phyloP scores from a whole-genome alignment of 2,113 vertebrate genomes.

The Perca flavescens region DNA sequence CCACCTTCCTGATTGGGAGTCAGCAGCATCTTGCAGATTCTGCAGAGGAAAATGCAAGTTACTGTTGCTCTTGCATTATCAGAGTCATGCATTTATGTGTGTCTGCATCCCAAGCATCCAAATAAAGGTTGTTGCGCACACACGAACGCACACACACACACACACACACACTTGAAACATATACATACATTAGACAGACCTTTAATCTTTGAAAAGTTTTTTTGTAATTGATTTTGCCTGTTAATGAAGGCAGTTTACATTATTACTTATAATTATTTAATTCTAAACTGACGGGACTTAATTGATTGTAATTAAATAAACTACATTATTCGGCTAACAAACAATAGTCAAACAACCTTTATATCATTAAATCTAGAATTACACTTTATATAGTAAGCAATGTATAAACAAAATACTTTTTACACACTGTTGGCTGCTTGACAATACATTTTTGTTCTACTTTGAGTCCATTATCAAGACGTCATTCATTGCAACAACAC shows the following conservation, averaged over 20 bases:
- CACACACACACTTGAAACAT: neutral
- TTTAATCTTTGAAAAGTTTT: neutral
- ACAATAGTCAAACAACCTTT: neutral
- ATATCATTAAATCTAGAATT: neutral
- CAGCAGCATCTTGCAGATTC: constrained; percentile 66
- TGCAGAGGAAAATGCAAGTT: constrained; percentile 66
- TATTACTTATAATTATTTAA: neutral
- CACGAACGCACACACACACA: neutral
- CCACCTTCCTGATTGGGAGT: constrained; percentile 36
- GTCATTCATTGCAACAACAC: neutral
- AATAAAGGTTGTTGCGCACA: constrained; percentile 14
- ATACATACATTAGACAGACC: constrained; percentile 14
- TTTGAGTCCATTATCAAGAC: neutral
- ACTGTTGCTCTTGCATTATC: constrained; percentile 46
- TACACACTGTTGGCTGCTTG: neutral
- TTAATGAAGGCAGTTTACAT: neutral
- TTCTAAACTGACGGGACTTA: neutral
- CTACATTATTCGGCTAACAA: neutral
- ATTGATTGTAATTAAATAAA: neutral
- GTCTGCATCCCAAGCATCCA: constrained; percentile 40
- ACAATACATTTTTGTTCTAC: neutral
- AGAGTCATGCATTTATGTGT: constrained; percentile 62
- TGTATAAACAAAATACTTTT: neutral
- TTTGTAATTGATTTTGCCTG: neutral
- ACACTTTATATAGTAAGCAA: neutral